Percentiles rank a stretch among this genome's conserved stretches.
phyloP scores from a whole-genome alignment of 2,113 vertebrate genomes.

The Pandion haliaetus region DNA sequence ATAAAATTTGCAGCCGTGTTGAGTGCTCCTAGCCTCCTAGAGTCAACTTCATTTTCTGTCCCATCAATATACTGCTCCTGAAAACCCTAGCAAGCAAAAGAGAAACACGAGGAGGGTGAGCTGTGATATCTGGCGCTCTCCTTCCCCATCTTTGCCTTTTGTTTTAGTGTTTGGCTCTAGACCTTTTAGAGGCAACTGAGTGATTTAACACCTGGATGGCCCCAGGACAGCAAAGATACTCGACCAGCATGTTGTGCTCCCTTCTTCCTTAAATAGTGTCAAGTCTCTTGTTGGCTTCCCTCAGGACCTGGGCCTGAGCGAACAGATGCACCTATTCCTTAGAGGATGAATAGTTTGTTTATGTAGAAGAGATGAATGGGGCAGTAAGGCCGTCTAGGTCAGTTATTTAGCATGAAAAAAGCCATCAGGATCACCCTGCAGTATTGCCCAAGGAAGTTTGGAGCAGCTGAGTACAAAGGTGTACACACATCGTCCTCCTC shows the following conservation, averaged over 20 bases:
- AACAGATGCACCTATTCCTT: conserved; percentile 56
- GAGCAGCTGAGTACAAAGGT: conserved; percentile 51
- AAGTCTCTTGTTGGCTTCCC: conserved; percentile 7
- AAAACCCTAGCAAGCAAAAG: not conserved
- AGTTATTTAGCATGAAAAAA: conserved; percentile 68
- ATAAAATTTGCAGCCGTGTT: conserved; percentile 31
- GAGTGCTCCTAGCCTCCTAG: conserved; percentile 35
- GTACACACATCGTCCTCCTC: conserved; percentile 22
- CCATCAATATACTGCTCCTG: not conserved
- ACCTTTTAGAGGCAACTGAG: not conserved
- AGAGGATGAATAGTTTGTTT: conserved; percentile 60
- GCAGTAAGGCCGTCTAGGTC: conserved; percentile 49
- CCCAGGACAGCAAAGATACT: not conserved
- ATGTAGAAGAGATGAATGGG: conserved; percentile 56
- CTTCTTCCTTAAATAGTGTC: conserved; percentile 31
- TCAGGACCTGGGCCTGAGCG: conserved; percentile 9
- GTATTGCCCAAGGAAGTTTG: conserved; percentile 36
- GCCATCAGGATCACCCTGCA: conserved; percentile 14
- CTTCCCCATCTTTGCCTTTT: conserved; percentile 11
- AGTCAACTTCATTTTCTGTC: conserved; percentile 44
- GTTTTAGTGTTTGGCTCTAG: conserved; percentile 16
- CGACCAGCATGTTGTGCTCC: not conserved
- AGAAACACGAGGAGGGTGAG: not conserved
- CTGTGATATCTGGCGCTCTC: conserved; percentile 14
- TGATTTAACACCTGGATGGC: conserved; percentile 65